A percentile compares a stretch with the other conserved stretches of the same genome.
Evolutionary conservation across 2,888 invertebrate genomes (phyloP).

Genomic region (Lucinisca nassula): DNA sequence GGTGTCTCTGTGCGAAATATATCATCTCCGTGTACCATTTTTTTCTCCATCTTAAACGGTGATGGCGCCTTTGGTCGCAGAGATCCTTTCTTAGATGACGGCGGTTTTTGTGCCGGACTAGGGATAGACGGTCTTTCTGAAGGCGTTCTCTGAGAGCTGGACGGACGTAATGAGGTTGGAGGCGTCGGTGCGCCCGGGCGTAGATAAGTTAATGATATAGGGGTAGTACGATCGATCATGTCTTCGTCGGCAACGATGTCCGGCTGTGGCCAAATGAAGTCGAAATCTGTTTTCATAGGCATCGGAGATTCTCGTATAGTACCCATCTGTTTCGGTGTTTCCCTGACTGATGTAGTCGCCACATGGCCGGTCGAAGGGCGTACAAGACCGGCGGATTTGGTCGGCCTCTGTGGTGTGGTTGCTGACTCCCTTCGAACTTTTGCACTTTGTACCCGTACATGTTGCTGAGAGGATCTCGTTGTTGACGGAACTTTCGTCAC

Average conservation of each 20-base stretch:
- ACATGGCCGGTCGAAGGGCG: conserved; percentile 59
- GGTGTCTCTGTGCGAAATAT: conserved; percentile 39
- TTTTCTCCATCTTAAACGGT: conserved; percentile 55
- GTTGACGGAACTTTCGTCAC: conserved; percentile 17
- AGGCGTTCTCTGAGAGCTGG: conserved; percentile 17
- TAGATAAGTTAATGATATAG: conserved; percentile 37
- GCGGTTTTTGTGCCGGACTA: conserved; percentile 50
- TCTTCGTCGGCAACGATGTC: background rate
- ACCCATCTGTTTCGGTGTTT: background rate
- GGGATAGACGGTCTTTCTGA: conserved; percentile 13
- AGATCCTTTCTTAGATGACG: conserved; percentile 52
- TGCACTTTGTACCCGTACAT: conserved; percentile 76
- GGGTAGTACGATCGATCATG: background rate
- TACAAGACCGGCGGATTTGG: conserved; percentile 75
- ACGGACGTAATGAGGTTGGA: background rate
- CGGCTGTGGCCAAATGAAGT: conserved; percentile 4
- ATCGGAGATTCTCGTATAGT: conserved; percentile 28
- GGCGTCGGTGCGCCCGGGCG: conserved; percentile 7
- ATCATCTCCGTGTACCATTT: conserved; percentile 39
- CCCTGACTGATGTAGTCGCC: background rate
- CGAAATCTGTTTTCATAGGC: conserved; percentile 22
- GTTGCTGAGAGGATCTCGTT: conserved; percentile 32
- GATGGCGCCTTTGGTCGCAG: conserved; percentile 66
- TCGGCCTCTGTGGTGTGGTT: conserved; percentile 66
- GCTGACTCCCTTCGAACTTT: conserved; percentile 70